Conservation (phyloP, 2,113 vertebrate genomes). For the Hemibagrus wyckioides region DNA sequence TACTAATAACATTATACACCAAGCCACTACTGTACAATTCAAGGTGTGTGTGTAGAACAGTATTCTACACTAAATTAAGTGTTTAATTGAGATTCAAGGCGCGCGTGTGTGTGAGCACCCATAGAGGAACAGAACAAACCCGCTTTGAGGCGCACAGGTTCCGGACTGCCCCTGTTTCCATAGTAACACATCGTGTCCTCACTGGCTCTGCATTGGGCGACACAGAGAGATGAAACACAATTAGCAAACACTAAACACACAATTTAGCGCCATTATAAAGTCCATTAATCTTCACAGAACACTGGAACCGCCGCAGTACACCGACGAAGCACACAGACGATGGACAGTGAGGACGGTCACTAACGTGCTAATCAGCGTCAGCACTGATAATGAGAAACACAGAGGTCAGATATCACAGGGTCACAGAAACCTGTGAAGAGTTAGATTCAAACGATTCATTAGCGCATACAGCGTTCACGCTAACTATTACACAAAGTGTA, state of each 20-base stretch:
- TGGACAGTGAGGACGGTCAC: not conserved
- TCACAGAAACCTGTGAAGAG: too few species aligned
- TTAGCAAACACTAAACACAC: slow-evolving; percentile 1
- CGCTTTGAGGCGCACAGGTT: slow-evolving; percentile 83
- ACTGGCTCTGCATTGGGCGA: slow-evolving; percentile 79
- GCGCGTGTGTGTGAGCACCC: not conserved
- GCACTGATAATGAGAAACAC: not conserved
- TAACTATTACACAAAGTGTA: not conserved
- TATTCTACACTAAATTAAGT: not conserved
- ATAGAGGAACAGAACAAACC: slow-evolving; percentile 77
- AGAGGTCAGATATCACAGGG: not conserved
- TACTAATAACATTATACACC: not conserved
- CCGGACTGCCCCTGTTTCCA: slow-evolving; percentile 88
- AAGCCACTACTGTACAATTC: not conserved
- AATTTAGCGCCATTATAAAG: not conserved
- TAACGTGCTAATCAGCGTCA: slow-evolving; percentile 8
- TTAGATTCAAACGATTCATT: not conserved
- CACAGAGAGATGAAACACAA: slow-evolving; percentile 48
- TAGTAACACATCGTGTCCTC: slow-evolving; percentile 95
- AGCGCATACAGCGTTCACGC: not conserved
- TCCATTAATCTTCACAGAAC: not conserved
- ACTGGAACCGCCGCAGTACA: not conserved
- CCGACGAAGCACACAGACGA: not conserved
- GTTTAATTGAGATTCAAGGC: not conserved
- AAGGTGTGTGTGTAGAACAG: not conserved